Conservation (phyloP, 2,797 vertebrate genomes). For the Melanotaenia trifasciata region DNA sequence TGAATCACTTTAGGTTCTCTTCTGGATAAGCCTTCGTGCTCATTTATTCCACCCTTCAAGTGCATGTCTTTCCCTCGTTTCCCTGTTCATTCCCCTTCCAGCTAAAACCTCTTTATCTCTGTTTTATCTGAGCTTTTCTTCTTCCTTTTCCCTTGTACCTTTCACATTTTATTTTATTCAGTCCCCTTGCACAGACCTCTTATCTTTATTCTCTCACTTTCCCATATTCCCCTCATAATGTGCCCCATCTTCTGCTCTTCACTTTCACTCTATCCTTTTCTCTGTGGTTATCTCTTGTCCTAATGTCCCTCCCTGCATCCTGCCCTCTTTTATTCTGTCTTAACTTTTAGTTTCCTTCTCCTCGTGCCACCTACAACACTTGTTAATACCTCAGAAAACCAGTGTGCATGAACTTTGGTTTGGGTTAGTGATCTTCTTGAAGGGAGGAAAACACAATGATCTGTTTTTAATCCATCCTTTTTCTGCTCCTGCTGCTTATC, state of each 20-base stretch:
- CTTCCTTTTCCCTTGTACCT: not conserved
- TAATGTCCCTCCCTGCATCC: not conserved
- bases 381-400: conserved; percentile 12
- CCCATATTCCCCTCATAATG: conserved; percentile 37
- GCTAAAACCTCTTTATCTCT: conserved; percentile 49
- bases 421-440: no score
- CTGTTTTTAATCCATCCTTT: no score
- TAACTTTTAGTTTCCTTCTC: conserved; percentile 1
- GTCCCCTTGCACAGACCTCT: conserved; percentile 18
- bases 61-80: conserved; percentile 24
- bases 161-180: conserved; percentile 21
- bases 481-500: not conserved
- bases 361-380: no score
- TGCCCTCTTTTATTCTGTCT: conserved; percentile 9
- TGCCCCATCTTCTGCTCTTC: conserved; percentile 24
- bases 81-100: conserved; percentile 17
- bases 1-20: conserved; percentile 26
- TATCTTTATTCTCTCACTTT: conserved; percentile 38
- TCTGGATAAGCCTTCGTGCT: conserved; percentile 9
- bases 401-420: not conserved
- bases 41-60: conserved; percentile 45
- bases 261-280: conserved; percentile 18
- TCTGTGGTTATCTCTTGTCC: conserved; percentile 19
- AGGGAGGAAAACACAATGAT: conserved; percentile 7
- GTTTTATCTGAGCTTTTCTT: conserved; percentile 37